A percentile compares a stretch with the other conserved stretches of the same genome.
Evolutionary conservation across 2,113 vertebrate species (phyloP).

Genomic region (Gasterosteus aculeatus): DNA sequence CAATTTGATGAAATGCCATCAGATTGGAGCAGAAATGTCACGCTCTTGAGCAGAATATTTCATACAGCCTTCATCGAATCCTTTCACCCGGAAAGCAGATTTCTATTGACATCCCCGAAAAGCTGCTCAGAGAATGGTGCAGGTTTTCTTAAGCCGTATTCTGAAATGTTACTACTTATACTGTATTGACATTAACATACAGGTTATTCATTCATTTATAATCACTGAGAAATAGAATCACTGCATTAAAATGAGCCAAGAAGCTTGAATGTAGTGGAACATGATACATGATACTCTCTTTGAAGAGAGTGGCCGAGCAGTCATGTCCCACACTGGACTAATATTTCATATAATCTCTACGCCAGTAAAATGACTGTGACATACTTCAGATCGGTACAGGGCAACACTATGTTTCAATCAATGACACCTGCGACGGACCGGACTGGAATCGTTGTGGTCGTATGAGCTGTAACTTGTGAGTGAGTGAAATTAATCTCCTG

Average conservation of each 20-base stretch:
- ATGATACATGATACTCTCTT: background rate
- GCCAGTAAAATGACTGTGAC: slow-evolving; percentile 26
- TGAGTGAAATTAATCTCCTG: background rate
- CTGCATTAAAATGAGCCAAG: background rate
- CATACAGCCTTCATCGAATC: slow-evolving; percentile 4
- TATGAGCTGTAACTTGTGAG: slow-evolving; percentile 2
- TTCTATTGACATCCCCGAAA: slow-evolving; percentile 15
- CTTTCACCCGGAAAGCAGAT: slow-evolving; percentile 35
- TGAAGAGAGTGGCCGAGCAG: background rate
- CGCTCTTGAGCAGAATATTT: slow-evolving; percentile 50
- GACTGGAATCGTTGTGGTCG: background rate
- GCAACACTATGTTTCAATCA: slow-evolving; percentile 3
- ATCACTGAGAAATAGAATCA: background rate
- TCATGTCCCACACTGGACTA: background rate
- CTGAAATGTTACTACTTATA: background rate
- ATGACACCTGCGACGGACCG: background rate
- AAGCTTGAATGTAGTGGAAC: background rate
- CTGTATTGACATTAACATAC: background rate
- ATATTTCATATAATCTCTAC: slow-evolving; percentile 17
- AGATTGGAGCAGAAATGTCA: slow-evolving; percentile 54
- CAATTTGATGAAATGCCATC: slow-evolving; percentile 23
- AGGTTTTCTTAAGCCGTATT: background rate
- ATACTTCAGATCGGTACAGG: slow-evolving; percentile 31
- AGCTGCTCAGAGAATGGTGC: background rate
- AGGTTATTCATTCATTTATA: background rate